Evolutionary conservation across 92 coral and sea anemone genomes (phyloP).

Genomic region (Isaurus tuberculatus): DNA sequence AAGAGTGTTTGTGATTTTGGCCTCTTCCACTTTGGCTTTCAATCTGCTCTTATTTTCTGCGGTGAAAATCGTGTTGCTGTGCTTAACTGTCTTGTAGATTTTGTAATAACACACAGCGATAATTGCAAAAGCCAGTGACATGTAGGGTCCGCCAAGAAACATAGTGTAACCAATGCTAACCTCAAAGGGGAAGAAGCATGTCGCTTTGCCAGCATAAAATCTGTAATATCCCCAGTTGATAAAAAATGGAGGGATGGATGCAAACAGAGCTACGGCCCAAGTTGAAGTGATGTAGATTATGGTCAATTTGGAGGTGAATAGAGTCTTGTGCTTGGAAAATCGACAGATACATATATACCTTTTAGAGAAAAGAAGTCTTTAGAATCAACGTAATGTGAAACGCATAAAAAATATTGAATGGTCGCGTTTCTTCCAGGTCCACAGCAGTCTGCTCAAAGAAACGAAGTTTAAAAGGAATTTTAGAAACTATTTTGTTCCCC

Average conservation of each 20-base stretch:
- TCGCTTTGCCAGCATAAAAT: slow-evolving; percentile 37
- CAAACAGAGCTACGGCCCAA: slow-evolving; percentile 37
- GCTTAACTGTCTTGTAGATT: slow-evolving; percentile 25
- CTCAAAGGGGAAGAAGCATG: slow-evolving; percentile 41
- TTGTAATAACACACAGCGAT: slow-evolving; percentile 39
- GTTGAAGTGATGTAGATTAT: slow-evolving; percentile 16
- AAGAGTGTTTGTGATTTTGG: slow-evolving; percentile 41
- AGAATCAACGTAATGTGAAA: not conserved
- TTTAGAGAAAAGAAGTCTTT: not conserved
- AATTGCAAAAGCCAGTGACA: slow-evolving; percentile 22
- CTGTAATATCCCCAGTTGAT: slow-evolving; percentile 34
- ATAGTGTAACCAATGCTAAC: slow-evolving; percentile 30
- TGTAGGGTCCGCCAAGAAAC: slow-evolving; percentile 28
- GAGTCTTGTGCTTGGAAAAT: slow-evolving; percentile 32
- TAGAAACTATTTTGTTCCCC: too few species aligned
- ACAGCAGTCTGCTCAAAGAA: too few species aligned
- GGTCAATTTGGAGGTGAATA: slow-evolving; percentile 10
- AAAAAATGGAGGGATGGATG: slow-evolving; percentile 38
- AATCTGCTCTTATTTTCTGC: slow-evolving; percentile 2
- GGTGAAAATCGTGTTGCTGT: slow-evolving; percentile 31
- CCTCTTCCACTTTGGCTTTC: slow-evolving; percentile 44
- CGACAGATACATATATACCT: slow-evolving; percentile 39
- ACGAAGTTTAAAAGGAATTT: too few species aligned
- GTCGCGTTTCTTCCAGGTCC: too few species aligned
- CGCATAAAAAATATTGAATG: not conserved